Evolutionary conservation across 1,140 invertebrate genomes (phyloP).

Genomic region (Drosophila tristis): DNA sequence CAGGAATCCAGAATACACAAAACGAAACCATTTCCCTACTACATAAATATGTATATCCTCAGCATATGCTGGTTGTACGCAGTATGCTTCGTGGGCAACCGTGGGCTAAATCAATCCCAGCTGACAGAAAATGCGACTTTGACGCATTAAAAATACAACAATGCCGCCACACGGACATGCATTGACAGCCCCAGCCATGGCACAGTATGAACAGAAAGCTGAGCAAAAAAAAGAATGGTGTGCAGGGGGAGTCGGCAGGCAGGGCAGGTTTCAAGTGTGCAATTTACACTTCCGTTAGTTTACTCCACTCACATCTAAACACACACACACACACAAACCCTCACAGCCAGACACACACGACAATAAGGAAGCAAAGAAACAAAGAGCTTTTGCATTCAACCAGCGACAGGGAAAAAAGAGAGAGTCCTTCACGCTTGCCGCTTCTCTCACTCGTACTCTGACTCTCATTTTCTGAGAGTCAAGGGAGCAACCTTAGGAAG

Average conservation of each 20-base stretch:
- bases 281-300: constrained; percentile 74
- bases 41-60: constrained; percentile 10
- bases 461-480: constrained; percentile 3
- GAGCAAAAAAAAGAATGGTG: constrained; percentile 14
- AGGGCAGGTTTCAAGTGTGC: constrained; percentile 66
- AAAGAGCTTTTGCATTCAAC: constrained; percentile 26
- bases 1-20: constrained; percentile 1
- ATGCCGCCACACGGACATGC: constrained; percentile 32
- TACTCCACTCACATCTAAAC: constrained; percentile 10
- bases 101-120: constrained; percentile 61
- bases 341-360: constrained; percentile 1
- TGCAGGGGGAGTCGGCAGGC: not conserved
- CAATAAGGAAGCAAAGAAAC: constrained; percentile 45
- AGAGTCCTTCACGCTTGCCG: too few species aligned
- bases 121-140: constrained; percentile 57
- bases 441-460: too few species aligned
- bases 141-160: constrained; percentile 52
- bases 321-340: not conserved
- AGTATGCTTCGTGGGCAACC: constrained; percentile 61
- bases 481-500: constrained; percentile 40
- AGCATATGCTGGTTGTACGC: constrained; percentile 58
- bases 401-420: not conserved
- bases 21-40: constrained; percentile 17
- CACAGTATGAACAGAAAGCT: not conserved
- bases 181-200: not conserved